Conservation (phyloP, 2,113 vertebrate genomes). For the Cnemophilus loriae region DNA sequence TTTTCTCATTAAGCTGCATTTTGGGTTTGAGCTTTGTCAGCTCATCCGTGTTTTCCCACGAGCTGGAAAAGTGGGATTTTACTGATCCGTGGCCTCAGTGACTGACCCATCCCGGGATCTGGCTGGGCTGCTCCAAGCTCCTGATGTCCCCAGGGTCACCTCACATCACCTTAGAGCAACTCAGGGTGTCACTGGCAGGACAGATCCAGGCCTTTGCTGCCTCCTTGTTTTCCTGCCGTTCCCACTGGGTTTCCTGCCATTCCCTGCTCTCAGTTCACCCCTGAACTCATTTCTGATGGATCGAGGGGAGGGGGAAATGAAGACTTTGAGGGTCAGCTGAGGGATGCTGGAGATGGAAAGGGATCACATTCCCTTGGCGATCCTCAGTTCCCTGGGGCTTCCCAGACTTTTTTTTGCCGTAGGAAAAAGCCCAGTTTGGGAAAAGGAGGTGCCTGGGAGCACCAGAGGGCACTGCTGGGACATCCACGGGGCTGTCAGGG, state of each 20-base stretch:
- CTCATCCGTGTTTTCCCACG: rapidly evolving
- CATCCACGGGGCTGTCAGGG: background rate
- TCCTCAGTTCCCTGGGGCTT: background rate
- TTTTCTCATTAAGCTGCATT: rapidly evolving
- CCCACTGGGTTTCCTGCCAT: background rate
- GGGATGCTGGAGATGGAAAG: background rate
- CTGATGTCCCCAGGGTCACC: background rate
- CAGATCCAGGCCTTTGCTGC: background rate
- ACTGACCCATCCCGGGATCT: background rate
- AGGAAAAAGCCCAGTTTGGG: rapidly evolving
- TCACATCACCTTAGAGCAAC: rapidly evolving
- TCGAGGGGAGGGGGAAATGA: background rate
- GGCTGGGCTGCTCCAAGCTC: background rate
- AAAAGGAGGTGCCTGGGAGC: background rate
- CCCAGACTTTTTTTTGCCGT: background rate
- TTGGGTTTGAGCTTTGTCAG: background rate
- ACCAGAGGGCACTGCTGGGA: background rate
- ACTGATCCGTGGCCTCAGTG: background rate
- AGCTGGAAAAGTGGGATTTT: background rate
- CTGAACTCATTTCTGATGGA: background rate
- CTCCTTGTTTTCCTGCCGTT: background rate
- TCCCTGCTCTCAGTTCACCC: background rate
- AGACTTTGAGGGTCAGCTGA: background rate
- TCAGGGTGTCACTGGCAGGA: background rate
- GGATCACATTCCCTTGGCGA: background rate